These are phyloP conservation scores for Myripristis murdjan DNA, from an alignment of 2,797 vertebrate species.

Conservation along the genomic window DNA sequence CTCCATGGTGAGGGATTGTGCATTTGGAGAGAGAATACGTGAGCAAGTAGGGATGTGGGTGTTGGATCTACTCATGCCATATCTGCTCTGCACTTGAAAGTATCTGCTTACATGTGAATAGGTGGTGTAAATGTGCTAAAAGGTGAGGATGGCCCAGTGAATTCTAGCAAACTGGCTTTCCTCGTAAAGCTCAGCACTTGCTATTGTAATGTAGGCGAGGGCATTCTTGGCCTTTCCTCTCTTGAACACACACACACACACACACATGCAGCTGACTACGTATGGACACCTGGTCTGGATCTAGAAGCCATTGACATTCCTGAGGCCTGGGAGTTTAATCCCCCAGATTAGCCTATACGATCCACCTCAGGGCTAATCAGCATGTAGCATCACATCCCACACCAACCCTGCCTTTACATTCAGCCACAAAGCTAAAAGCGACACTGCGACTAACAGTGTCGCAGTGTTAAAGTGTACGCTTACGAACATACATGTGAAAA, in stretches of 20 bases:
- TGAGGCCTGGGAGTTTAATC: constrained; percentile 67
- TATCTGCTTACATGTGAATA: constrained; percentile 48
- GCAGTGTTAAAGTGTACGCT: constrained; percentile 11
- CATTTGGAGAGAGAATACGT: constrained; percentile 27
- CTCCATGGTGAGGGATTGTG: constrained; percentile 20
- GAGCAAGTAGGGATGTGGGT: constrained; percentile 43
- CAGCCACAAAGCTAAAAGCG: constrained; percentile 21
- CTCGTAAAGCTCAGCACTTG: constrained; percentile 60
- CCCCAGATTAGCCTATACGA: constrained; percentile 69
- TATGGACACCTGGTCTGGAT: constrained; percentile 78
- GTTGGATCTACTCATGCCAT: constrained; percentile 35
- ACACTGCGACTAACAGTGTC: constrained; percentile 3
- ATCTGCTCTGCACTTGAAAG: constrained; percentile 56
- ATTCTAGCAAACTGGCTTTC: constrained; percentile 61
- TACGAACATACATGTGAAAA: constrained; percentile 9
- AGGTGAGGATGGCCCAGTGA: constrained; percentile 43
- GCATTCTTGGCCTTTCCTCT: constrained; percentile 50
- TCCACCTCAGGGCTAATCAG: constrained; percentile 69
- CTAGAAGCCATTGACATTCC: constrained; percentile 63
- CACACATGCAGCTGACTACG: constrained; percentile 34
- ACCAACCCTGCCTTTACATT: constrained; percentile 23
- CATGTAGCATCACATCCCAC: constrained; percentile 46
- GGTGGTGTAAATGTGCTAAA: constrained; percentile 61
- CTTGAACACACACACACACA: constrained; percentile 5
- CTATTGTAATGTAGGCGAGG: constrained; percentile 60